phyloP scores from a whole-genome alignment of 2,888 invertebrate genomes.

The Merodon equestris region DNA sequence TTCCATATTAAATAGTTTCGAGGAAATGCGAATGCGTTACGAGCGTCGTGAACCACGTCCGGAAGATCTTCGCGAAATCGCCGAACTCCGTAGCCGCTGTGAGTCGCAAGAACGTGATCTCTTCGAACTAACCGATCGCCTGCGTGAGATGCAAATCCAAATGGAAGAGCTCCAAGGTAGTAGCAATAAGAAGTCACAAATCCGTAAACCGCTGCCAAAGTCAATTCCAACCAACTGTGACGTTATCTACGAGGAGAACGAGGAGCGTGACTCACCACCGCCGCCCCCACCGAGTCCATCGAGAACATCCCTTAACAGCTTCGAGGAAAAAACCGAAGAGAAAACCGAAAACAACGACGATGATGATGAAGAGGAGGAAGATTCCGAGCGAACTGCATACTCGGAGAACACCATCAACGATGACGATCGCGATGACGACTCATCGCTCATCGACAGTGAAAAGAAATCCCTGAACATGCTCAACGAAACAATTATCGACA shows the following conservation, averaged over 20 bases:
- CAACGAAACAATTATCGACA: constrained; percentile 42
- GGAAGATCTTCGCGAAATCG: constrained; percentile 81
- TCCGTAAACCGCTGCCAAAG: constrained; percentile 77
- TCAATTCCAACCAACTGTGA: constrained; percentile 78
- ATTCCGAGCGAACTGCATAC: constrained; percentile 44
- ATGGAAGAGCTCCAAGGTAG: constrained; percentile 73
- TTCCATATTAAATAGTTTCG: constrained; percentile 77
- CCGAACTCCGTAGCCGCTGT: constrained; percentile 80
- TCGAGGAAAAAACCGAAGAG: constrained; percentile 21
- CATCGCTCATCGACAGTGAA: constrained; percentile 34
- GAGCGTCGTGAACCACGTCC: constrained; percentile 81
- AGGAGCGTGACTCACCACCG: constrained; percentile 75
- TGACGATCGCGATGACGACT: constrained; percentile 47
- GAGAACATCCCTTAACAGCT: constrained; percentile 16
- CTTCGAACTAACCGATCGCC: constrained; percentile 81
- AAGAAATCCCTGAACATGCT: constrained; percentile 49
- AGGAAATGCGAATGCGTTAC: constrained; percentile 81
- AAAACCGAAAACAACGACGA: constrained; percentile 24
- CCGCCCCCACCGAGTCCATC: constrained; percentile 56
- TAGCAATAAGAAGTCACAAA: constrained; percentile 56
- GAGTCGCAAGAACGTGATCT: constrained; percentile 82
- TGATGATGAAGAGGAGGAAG: constrained; percentile 45
- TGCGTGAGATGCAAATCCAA: constrained; percentile 81
- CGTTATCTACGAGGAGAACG: constrained; percentile 79
- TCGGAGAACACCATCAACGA: constrained; percentile 58